Conservation (phyloP, 2,797 vertebrate species). For the Cheirogaleus major region DNA sequence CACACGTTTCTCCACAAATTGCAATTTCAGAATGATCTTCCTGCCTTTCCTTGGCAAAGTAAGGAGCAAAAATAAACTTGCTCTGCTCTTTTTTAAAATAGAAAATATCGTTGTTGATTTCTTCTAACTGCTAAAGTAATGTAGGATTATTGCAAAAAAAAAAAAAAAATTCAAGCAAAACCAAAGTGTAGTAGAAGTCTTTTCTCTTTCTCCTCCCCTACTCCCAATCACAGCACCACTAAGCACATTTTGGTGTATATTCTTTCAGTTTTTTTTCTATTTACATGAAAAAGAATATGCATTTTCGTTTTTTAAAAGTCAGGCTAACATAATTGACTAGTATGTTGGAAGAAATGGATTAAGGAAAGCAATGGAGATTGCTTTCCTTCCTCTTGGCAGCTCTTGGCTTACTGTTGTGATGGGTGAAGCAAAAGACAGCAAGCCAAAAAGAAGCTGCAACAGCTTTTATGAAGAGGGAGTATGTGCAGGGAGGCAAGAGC, state of each 20-base stretch:
- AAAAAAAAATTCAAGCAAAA: background rate
- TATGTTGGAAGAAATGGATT: conserved; percentile 26
- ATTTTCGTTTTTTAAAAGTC: conserved; percentile 41
- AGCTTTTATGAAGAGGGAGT: background rate
- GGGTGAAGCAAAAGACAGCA: background rate
- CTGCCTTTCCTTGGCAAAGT: background rate
- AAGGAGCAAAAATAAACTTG: conserved; percentile 19
- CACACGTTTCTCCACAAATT: background rate
- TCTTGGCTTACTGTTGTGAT: conserved; percentile 17
- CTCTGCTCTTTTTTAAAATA: background rate
- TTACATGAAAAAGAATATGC: background rate
- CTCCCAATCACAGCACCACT: background rate
- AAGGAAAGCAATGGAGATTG: background rate
- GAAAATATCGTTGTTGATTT: conserved; percentile 38
- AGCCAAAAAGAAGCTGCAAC: background rate
- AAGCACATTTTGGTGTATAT: background rate
- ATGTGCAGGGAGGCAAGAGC: background rate
- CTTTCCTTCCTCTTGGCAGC: conserved; percentile 32
- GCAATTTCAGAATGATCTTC: background rate
- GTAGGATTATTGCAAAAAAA: background rate
- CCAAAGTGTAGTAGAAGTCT: background rate
- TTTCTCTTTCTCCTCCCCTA: background rate
- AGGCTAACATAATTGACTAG: background rate
- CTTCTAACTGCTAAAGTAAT: conserved; percentile 15
- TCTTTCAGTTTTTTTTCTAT: background rate